phyloP scores from a whole-genome alignment of 2,888 invertebrate genomes.

The Pseudeuparius sepicola region DNA sequence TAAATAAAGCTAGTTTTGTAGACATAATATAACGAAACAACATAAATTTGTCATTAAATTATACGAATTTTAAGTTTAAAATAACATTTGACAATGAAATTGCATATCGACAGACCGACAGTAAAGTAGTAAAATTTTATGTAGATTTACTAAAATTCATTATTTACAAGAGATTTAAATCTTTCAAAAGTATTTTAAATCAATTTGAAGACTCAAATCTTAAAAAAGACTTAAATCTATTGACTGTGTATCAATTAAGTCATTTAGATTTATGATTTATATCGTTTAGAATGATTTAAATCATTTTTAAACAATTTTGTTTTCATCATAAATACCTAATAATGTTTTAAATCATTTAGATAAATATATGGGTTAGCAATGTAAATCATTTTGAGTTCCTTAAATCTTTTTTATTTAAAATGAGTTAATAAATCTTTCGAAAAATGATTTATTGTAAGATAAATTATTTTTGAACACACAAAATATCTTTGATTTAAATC shows the following conservation, averaged over 20 bases:
- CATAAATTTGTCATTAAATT: background rate
- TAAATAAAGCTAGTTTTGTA: conserved; percentile 1
- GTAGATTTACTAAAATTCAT: background rate
- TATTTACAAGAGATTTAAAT: background rate
- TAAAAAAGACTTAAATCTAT: conserved; percentile 1
- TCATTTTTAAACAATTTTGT: background rate
- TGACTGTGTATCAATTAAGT: no score
- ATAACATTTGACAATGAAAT: background rate
- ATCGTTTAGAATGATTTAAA: no score
- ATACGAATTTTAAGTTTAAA: background rate
- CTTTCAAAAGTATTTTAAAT: background rate
- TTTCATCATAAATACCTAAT: background rate
- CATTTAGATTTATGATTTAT: no score
- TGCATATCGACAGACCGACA: background rate
- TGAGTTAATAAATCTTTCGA: no score
- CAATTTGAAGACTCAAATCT: background rate
- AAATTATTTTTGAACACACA: no score
- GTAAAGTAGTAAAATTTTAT: background rate
- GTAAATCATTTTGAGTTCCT: no score
- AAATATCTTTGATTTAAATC: no score
- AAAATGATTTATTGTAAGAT: no score
- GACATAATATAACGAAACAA: no score
- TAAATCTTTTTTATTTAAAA: no score
- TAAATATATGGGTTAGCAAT: no score
- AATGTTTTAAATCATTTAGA: no score